Percentiles rank a stretch among this genome's conserved stretches.
Evolutionary conservation across 2,113 vertebrate genomes (phyloP).

Genomic region (Lonchura striata): DNA sequence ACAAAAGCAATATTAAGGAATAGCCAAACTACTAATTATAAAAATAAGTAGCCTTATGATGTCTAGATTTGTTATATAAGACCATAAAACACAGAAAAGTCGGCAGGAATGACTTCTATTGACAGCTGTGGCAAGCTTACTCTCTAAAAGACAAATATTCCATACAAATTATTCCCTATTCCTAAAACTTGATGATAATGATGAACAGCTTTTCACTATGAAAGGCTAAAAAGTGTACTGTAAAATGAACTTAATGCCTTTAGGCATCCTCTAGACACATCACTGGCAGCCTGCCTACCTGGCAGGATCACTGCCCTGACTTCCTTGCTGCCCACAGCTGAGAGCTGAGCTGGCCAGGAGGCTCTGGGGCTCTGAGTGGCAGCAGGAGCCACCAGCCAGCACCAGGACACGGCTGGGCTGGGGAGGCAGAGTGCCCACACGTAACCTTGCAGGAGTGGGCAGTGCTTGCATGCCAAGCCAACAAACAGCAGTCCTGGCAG

Average conservation of each 20-base stretch:
- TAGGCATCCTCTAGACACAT: neutral
- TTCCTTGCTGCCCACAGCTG: neutral
- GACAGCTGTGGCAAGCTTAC: neutral
- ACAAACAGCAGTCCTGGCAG: neutral
- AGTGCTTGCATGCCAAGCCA: neutral
- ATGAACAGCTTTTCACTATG: neutral
- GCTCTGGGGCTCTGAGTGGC: neutral
- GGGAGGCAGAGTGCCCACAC: neutral
- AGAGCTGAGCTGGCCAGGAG: neutral
- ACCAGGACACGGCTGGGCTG: accelerated
- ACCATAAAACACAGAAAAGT: neutral
- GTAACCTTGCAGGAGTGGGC: neutral
- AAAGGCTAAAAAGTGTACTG: neutral
- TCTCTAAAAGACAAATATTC: neutral
- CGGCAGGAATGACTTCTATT: neutral
- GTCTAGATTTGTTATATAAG: neutral
- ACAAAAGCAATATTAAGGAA: neutral
- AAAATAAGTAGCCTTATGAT: neutral
- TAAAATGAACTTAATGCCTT: neutral
- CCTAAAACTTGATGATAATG: neutral
- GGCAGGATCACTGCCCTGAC: neutral
- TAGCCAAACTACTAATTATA: neutral
- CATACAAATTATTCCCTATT: neutral
- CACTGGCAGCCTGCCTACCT: neutral
- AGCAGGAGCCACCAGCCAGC: neutral